Conservation (phyloP, 2,797 vertebrate genomes). For the Rhabdophis nuchalis region DNA sequence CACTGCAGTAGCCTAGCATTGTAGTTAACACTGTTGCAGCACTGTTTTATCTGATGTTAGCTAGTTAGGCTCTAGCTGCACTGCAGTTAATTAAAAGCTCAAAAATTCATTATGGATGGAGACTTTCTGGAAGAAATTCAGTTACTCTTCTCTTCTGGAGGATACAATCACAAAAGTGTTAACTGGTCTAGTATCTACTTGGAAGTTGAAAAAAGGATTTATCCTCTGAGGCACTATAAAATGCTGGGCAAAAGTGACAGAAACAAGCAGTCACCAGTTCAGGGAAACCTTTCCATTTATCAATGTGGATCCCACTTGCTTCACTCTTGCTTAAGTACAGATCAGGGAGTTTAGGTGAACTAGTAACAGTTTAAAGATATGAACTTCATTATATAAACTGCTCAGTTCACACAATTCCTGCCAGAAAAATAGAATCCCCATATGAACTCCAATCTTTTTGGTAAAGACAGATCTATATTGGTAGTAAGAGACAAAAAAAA, state of each 20-base stretch:
- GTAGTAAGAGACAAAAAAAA: background rate
- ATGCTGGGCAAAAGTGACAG: background rate
- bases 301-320: background rate
- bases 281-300: background rate
- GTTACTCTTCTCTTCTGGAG: conserved; percentile 13
- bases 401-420: background rate
- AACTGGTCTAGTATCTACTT: background rate
- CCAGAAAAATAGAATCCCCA: background rate
- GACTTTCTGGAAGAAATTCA: conserved; percentile 13
- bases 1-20: background rate
- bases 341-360: background rate
- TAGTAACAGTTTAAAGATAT: background rate
- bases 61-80: background rate
- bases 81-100: background rate
- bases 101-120: conserved; percentile 9
- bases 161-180: background rate
- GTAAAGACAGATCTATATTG: background rate
- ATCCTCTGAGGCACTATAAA: background rate
- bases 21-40: background rate
- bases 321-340: background rate
- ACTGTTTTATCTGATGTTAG: background rate
- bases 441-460: background rate
- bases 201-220: background rate
- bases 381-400: background rate
- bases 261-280: background rate